Evolutionary conservation across 2,113 vertebrate genomes (phyloP), one percentile per base, ranked within the genome.

Genomic region (Clarias magur): DNA sequence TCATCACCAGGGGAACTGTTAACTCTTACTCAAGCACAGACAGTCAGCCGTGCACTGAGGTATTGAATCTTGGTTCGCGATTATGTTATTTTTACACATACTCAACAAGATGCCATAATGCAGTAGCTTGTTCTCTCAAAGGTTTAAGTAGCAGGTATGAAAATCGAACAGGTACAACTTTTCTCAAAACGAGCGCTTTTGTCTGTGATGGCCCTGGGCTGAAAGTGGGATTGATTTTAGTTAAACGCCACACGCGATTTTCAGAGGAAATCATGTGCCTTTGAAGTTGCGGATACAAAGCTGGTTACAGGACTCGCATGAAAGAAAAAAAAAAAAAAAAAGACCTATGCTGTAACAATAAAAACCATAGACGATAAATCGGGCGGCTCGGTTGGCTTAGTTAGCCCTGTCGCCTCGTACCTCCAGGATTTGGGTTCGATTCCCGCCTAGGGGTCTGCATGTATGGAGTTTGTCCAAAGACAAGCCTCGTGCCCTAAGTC

Each of bases 221-320:
- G 63, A 86, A 90, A 88, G 25, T 9, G 34, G 81, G n/a, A 90
- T 88, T 56, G 89, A 90, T 90, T 88, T 86, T 80, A 67, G 84
- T 83, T 88, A 88, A 86, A 67, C 25, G 42, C 67, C 62, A 27
- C 42, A 34, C 38, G 27, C 68, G 15, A 83, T 54, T 65, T 67
- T 54, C 62, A 27, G 38, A 53, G 81, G 10, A 83, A 65, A 27
- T 42, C 4, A 19, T 59, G 27, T 11, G 23, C 63, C 38, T n/a
- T 67, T 53, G 42, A 54, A 19, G 25, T 12, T 5, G 65, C 34
- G 34, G 62, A 75, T 84, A 60, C 57, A 83, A 80, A 54, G 80
- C 81, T 65, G 76, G 16, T 56, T 56, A 21, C 48, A 48, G 34
- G 23, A 63, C 30, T 82, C 30, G 23, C 30, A 19, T 79, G 56